These are phyloP conservation scores for Metellina segmentata DNA, from an alignment of 2,888 invertebrate genomes.

Conservation along the genomic window DNA sequence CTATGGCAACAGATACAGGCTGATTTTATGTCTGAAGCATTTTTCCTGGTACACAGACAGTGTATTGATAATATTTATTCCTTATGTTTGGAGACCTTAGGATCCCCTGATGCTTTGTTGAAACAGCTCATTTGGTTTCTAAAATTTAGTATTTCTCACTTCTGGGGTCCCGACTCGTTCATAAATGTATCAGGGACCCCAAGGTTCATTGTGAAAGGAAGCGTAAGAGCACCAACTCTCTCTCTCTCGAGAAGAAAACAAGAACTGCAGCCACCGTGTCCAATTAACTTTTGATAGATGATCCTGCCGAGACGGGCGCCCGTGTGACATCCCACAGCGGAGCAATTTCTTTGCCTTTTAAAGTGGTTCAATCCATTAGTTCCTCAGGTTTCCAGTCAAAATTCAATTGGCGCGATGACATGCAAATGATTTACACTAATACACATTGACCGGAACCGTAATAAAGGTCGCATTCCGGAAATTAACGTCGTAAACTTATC, in stretches of 20 bases:
- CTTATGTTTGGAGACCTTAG: no score
- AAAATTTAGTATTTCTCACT: no score
- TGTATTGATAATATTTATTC: no score
- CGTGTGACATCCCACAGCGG: slow-evolving; percentile 15
- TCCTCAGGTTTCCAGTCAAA: slow-evolving; percentile 3
- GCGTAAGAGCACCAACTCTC: slow-evolving; percentile 18
- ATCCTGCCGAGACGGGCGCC: slow-evolving; percentile 17
- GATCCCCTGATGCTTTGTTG: no score
- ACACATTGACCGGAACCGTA: slow-evolving; percentile 52
- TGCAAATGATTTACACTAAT: slow-evolving; percentile 44
- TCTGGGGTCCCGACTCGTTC: neutral
- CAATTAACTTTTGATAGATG: slow-evolving; percentile 64
- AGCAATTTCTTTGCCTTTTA: slow-evolving; percentile 7
- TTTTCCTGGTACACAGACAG: no score
- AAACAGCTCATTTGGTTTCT: no score
- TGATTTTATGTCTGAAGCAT: no score
- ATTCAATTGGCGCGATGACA: slow-evolving; percentile 15
- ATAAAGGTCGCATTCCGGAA: slow-evolving; percentile 43
- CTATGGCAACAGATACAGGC: no score
- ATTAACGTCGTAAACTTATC: slow-evolving; percentile 61
- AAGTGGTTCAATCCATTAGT: slow-evolving; percentile 52
- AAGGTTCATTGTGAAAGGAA: neutral
- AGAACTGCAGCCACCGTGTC: slow-evolving; percentile 16
- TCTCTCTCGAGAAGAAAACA: neutral
- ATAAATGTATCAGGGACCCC: neutral